Conservation (phyloP, 2,888 invertebrate genomes). For the Desoria tigrina region DNA sequence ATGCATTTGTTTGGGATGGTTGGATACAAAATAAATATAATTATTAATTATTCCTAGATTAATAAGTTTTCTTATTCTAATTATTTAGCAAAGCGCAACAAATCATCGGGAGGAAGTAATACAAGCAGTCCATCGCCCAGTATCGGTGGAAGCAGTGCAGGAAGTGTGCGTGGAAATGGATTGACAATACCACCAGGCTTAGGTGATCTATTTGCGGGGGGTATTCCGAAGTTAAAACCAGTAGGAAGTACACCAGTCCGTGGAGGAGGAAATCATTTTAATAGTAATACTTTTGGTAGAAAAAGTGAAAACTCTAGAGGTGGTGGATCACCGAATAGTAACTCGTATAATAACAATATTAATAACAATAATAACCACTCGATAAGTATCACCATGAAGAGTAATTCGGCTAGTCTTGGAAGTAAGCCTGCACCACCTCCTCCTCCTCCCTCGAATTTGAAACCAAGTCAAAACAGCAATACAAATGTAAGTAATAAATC, state of each 20-base stretch:
- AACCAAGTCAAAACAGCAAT: constrained; percentile 60
- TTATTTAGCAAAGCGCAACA: constrained; percentile 24
- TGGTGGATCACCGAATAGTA: constrained; percentile 7
- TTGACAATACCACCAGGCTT: constrained; percentile 57
- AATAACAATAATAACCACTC: constrained; percentile 19
- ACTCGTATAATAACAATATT: constrained; percentile 25
- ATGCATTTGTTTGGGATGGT: constrained; percentile 3
- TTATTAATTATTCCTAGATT: too few relatives aligned
- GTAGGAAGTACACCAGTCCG: constrained; percentile 60
- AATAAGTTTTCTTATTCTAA: background rate
- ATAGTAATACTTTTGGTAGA: background rate
- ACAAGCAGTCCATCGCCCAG: background rate
- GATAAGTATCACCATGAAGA: constrained; percentile 13
- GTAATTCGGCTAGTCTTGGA: constrained; percentile 15
- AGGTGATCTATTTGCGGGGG: constrained; percentile 77
- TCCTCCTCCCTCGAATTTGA: constrained; percentile 68
- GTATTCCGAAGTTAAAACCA: constrained; percentile 78
- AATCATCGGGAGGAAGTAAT: constrained; percentile 12
- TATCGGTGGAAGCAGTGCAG: background rate
- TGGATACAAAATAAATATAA: too few relatives aligned
- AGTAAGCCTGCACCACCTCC: constrained; percentile 69
- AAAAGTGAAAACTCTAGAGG: background rate
- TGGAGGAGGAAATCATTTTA: constrained; percentile 55
- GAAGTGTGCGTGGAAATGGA: constrained; percentile 57
- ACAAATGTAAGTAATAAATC: constrained; percentile 18